Evolutionary conservation across 2,888 invertebrate genomes (phyloP), one percentile per base, ranked within the genome.

Genomic region (Thera britannica): DNA sequence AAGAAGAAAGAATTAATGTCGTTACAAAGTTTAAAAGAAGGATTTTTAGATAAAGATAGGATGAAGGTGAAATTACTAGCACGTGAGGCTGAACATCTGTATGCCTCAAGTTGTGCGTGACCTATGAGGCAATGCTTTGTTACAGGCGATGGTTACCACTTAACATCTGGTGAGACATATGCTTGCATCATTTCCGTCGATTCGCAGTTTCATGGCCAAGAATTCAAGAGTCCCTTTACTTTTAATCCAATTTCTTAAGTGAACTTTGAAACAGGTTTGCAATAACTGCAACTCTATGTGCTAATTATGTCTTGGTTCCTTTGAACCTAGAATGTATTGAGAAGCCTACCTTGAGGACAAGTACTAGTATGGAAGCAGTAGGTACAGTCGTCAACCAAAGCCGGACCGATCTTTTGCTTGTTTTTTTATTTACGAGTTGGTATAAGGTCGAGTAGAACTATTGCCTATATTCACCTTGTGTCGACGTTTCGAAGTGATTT

Each of bases 321-420:
- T 59, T 54, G 44, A 58, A 57, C 56, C 57, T 61, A 60, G 56
- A 60, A 65, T 63, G 60, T 35, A 12, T 9, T 36, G 46, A 58
- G 58, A 59, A 9, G 60, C 51, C 52, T 64, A 64, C 68, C 64
- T 68, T 68, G 64, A 68, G 48, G 56, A 2, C 64, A 36, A 38
- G 52, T 58, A 56, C 35, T 62, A 35, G 49, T 57, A 56, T 55
- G 12, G 23, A 9, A 49, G 12, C 9, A 36, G n/a, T 4, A 9
- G 34, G 59, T 55, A 65, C 54, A 55, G 55, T 48, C 34, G n/a
- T 23, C 11, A 5, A 23, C 36, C 2, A 2, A 52, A 44, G 36
- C 34, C n/a, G 36, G 36, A 46, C 44, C 44, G 2, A 44, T 9
- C 3, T 7, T 46, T 2, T 2, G 44, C 9, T 8, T 2, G 44